phyloP scores from a whole-genome alignment of 2,888 invertebrate species.

The Tridacna crocea region DNA sequence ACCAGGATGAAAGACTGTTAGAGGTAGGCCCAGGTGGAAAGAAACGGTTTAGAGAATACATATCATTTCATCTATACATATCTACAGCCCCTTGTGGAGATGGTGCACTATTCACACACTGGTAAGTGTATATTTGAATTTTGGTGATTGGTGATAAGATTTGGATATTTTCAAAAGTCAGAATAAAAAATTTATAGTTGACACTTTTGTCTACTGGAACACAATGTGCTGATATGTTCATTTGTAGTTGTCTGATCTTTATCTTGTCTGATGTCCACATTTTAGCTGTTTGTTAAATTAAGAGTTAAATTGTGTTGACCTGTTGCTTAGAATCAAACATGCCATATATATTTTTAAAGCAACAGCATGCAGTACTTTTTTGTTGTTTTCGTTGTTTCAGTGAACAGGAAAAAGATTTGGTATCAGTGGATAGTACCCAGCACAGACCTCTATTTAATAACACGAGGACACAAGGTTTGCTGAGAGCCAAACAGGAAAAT shows the following conservation, averaged over 20 bases:
- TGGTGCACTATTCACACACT: conserved; percentile 81
- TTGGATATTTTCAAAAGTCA: too few species aligned
- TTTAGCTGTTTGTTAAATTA: too few species aligned
- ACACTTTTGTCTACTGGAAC: too few species aligned
- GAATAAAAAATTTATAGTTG: too few species aligned
- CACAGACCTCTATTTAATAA: conserved; percentile 82
- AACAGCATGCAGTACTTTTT: too few species aligned
- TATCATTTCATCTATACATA: conserved; percentile 84
- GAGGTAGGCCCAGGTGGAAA: conserved; percentile 82
- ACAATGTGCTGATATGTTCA: too few species aligned
- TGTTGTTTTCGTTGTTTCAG: conserved; percentile 86
- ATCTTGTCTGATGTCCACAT: too few species aligned
- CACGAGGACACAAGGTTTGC: conserved; percentile 78
- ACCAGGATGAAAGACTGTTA: conserved; percentile 3
- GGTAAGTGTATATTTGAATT: conserved; percentile 63
- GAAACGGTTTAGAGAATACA: conserved; percentile 69
- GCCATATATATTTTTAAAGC: too few species aligned
- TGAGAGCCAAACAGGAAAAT: conserved; percentile 83
- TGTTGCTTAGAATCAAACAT: too few species aligned
- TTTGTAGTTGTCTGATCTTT: too few species aligned
- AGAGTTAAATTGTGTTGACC: too few species aligned
- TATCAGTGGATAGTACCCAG: conserved; percentile 44
- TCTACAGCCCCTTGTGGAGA: conserved; percentile 84
- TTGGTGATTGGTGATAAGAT: too few species aligned
- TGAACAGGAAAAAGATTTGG: conserved; percentile 62